A percentile compares a stretch with the other conserved stretches of the same genome.
Conservation (phyloP, 2,113 vertebrate species). For the Catharus fuscescens region DNA sequence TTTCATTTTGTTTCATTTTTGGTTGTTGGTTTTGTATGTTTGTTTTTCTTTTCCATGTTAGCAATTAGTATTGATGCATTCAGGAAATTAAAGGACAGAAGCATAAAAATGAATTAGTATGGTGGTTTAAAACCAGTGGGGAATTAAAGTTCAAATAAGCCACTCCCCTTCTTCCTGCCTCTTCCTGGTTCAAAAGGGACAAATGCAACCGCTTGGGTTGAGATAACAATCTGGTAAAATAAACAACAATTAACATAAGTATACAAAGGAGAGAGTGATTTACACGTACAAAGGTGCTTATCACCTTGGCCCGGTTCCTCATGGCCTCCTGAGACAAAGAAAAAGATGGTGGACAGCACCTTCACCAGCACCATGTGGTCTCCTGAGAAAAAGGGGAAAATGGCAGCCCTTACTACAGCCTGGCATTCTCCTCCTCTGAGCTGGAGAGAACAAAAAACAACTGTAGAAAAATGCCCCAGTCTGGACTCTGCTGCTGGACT, state of each 20-base stretch:
- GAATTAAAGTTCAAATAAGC: neutral
- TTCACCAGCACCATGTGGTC: neutral
- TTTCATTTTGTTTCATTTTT: neutral
- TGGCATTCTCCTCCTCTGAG: neutral
- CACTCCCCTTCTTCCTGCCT: neutral
- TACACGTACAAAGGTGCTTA: neutral
- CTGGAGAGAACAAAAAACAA: neutral
- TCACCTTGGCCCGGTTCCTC: neutral
- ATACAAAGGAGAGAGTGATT: neutral
- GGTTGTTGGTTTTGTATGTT: neutral
- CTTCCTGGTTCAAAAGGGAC: neutral
- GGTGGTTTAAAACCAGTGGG: neutral
- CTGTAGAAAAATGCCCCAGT: neutral
- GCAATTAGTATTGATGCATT: neutral
- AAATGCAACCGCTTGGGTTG: neutral
- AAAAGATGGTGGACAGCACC: neutral
- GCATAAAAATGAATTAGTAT: neutral
- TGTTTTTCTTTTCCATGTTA: neutral
- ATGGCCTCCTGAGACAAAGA: neutral
- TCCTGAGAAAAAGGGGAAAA: neutral
- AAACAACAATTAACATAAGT: neutral
- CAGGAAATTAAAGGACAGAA: neutral
- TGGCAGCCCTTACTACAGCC: neutral
- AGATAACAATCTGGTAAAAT: neutral
- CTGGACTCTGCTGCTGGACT: neutral